These are phyloP conservation scores for Oriolus oriolus DNA, from an alignment of 2,113 vertebrate genomes.

Conservation along the genomic window DNA sequence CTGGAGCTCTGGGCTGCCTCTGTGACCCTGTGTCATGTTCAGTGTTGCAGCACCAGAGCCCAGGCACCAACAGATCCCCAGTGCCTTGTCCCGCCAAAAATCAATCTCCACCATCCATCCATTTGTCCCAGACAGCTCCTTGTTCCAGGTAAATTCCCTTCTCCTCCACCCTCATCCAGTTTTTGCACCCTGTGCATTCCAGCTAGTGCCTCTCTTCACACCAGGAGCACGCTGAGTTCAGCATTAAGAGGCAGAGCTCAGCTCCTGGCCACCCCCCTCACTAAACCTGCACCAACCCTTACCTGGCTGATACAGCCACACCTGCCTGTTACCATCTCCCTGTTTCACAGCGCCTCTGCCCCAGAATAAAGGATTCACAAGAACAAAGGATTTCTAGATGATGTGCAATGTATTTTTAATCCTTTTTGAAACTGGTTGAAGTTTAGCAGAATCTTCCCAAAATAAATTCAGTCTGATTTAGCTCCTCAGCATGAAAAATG, in stretches of 20 bases:
- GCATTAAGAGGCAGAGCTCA: not conserved
- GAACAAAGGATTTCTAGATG: not conserved
- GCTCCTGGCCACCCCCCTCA: not conserved
- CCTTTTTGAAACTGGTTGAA: not conserved
- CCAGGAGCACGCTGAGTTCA: rapidly evolving
- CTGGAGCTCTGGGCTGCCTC: not conserved
- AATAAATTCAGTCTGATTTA: not conserved
- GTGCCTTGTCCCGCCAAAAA: not conserved
- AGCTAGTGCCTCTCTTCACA: not conserved
- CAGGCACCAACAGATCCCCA: not conserved
- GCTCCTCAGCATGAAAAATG: not conserved
- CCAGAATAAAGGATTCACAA: not conserved
- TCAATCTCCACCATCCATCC: rapidly evolving
- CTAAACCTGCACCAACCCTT: not conserved
- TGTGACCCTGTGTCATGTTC: not conserved
- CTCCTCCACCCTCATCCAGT: not conserved
- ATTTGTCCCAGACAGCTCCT: not conserved
- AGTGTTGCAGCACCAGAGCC: not conserved
- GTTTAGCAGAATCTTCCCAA: not conserved
- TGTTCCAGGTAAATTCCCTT: not conserved
- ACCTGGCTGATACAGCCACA: not conserved
- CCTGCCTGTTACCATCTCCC: not conserved
- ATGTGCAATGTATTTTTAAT: not conserved
- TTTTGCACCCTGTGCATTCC: not conserved
- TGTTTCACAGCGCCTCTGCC: rapidly evolving